A percentile compares a stretch with the other conserved stretches of the same genome.
These are phyloP conservation scores for Trissonchulus latispiculum DNA, from an alignment of 2,888 invertebrate species.

Conservation along the genomic window DNA sequence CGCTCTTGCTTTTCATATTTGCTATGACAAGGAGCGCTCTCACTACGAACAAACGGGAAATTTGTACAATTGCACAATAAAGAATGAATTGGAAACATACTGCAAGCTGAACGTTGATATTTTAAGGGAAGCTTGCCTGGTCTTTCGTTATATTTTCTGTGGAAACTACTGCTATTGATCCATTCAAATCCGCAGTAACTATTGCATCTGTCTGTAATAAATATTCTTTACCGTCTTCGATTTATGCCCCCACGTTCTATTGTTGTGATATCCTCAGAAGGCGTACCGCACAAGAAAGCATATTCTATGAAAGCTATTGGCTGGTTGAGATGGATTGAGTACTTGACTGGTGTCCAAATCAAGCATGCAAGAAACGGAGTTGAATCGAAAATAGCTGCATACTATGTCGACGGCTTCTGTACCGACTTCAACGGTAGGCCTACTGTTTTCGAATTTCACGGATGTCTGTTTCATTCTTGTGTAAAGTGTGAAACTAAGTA, in stretches of 20 bases:
- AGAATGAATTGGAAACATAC: slow-evolving; percentile 19
- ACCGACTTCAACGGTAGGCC: not conserved
- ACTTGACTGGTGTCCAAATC: not conserved
- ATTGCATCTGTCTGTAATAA: slow-evolving; percentile 24
- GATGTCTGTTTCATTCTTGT: slow-evolving; percentile 32
- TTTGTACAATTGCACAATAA: slow-evolving; percentile 19
- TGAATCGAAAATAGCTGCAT: slow-evolving; percentile 25
- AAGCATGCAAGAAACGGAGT: slow-evolving; percentile 19
- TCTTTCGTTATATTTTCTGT: not conserved
- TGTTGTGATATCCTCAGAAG: not conserved
- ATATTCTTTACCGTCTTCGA: not conserved
- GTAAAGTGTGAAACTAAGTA: not conserved
- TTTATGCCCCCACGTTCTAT: not conserved
- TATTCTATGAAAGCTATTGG: not conserved
- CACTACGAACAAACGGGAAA: not conserved
- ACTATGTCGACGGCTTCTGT: slow-evolving; percentile 27
- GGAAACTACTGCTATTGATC: slow-evolving; percentile 21
- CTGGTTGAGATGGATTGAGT: not conserved
- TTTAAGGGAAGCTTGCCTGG: slow-evolving; percentile 3
- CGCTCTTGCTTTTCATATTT: not conserved
- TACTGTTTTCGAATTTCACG: slow-evolving; percentile 28
- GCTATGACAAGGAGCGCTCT: not conserved
- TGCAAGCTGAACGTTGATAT: slow-evolving; percentile 29
- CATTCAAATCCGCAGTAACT: slow-evolving; percentile 24
- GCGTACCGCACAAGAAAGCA: not conserved